Evolutionary conservation across 1,140 invertebrate species (phyloP).

Genomic region (Drosophila chauvacae): DNA sequence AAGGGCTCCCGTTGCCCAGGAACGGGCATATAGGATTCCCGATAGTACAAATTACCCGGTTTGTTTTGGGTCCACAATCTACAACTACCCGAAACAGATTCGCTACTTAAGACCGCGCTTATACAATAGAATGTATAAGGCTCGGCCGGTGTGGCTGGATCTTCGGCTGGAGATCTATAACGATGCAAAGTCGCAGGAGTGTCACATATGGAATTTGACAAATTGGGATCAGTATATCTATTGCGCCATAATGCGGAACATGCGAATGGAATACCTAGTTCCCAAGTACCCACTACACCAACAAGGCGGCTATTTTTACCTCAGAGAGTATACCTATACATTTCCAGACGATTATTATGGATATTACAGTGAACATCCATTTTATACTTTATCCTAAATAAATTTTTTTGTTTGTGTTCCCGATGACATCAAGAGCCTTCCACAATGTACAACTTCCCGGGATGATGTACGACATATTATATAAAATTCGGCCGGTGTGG

Average conservation of each 20-base stretch:
- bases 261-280: neutral
- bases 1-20: no score
- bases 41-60: no score
- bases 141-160: neutral
- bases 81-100: accelerated
- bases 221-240: neutral
- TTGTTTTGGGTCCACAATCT: neutral
- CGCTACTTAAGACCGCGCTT: neutral
- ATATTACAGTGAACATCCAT: no score
- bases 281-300: neutral
- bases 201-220: neutral
- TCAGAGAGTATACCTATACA: no score
- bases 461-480: no score
- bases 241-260: neutral
- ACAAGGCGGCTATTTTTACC: neutral
- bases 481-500: no score
- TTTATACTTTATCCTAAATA: no score
- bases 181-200: neutral
- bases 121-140: accelerated
- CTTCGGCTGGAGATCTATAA: neutral
- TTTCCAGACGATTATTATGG: no score
- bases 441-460: no score
- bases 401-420: no score
- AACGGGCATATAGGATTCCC: no score
- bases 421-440: no score